Conservation (phyloP, 1,140 invertebrate genomes). For the Augochlora pura region DNA sequence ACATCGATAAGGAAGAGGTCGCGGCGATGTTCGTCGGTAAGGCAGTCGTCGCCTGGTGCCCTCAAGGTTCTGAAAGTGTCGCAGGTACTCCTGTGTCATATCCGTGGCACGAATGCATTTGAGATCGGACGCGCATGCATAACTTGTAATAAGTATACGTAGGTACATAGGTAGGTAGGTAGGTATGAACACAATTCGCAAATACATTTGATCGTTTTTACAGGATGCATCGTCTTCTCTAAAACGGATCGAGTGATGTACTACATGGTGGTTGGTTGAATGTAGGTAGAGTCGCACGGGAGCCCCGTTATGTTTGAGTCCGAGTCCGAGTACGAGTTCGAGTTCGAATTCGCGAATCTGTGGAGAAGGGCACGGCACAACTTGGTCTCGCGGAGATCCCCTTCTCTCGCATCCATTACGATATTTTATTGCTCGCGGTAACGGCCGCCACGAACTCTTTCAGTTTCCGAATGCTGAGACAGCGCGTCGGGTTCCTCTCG, state of each 20-base stretch:
- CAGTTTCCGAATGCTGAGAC: not conserved
- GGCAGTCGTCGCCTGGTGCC: no score
- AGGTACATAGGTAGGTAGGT: not conserved
- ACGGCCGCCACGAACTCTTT: not conserved
- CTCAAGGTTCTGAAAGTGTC: no score
- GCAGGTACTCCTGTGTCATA: no score
- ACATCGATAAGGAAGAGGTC: no score
- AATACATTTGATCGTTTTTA: not conserved
- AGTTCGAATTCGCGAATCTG: slow-evolving; percentile 26
- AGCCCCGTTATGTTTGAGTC: slow-evolving; percentile 43
- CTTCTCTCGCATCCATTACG: slow-evolving; percentile 12
- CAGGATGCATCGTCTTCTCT: slow-evolving; percentile 5
- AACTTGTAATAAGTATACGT: no score
- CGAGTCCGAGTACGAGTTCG: not conserved
- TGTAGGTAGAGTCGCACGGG: slow-evolving; percentile 13
- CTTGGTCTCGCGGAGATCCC: slow-evolving; percentile 4
- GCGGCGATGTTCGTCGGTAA: no score
- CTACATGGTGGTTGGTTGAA: not conserved
- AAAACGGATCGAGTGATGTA: not conserved
- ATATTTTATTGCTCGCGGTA: slow-evolving; percentile 20
- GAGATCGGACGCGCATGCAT: no score
- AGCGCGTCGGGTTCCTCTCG: not conserved
- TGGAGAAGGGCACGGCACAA: slow-evolving; percentile 37
- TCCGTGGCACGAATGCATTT: no score
- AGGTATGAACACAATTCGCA: not conserved